These are phyloP conservation scores for Electrophaes corylata DNA, from an alignment of 2,888 invertebrate genomes.

Conservation along the genomic window DNA sequence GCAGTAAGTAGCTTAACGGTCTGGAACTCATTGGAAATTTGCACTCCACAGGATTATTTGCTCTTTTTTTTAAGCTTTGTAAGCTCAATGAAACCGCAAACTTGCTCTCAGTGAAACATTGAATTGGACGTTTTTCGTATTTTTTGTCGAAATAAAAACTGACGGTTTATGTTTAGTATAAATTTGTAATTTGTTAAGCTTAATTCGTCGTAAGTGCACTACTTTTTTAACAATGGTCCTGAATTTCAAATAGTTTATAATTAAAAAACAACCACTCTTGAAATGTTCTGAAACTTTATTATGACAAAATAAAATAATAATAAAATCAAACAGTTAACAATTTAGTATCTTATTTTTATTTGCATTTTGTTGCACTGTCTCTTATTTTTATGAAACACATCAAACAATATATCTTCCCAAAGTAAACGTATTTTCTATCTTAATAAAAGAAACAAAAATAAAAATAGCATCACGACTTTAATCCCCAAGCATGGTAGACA, in stretches of 20 bases:
- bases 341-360: too few relatives aligned
- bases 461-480: too few relatives aligned
- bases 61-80: slow-evolving; percentile 37
- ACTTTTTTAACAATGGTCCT: neutral
- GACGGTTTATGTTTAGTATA: neutral
- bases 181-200: neutral
- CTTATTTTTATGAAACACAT: too few relatives aligned
- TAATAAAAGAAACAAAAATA: too few relatives aligned
- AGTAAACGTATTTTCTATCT: too few relatives aligned
- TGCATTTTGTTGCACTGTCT: too few relatives aligned
- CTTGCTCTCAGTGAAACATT: slow-evolving; percentile 24
- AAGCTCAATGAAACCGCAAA: slow-evolving; percentile 31
- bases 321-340: too few relatives aligned
- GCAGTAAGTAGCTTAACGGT: slow-evolving; percentile 66
- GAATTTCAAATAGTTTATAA: neutral
- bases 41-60: slow-evolving; percentile 49
- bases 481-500: too few relatives aligned
- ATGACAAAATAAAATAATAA: too few relatives aligned
- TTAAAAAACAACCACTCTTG: neutral
- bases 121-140: slow-evolving; percentile 5
- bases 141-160: neutral
- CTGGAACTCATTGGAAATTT: slow-evolving; percentile 68
- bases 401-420: too few relatives aligned
- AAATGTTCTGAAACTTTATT: too few relatives aligned
- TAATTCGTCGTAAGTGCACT: neutral